Base-by-base conservation (phyloP, 1,140 invertebrate species). In the Drosophila athabasca region DNA sequence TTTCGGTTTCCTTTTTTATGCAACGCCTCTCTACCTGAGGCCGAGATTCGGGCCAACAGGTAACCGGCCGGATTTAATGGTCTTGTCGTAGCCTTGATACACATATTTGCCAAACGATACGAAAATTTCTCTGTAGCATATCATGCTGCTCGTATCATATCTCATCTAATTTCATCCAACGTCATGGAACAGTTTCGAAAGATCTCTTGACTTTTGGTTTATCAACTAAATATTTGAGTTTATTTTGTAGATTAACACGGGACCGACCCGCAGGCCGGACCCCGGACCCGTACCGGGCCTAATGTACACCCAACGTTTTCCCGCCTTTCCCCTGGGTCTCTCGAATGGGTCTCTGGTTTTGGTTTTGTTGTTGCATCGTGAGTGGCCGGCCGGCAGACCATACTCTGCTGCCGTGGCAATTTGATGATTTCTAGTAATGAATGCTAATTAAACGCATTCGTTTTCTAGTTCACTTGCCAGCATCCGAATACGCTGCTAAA, bases 371-470 rank as follows among this genome's bases (percentile, higher is more conserved):
- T 83, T 83, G 79, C 79, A 82, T 60, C 64, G 75, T 77, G 74
- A 76, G 52, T 65, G 35, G 35, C 35, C 17, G 17, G 17, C 17
- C 17, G 17, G 17, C 17, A 19, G 17, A 1, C 17, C 35, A 39
- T 11, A 39, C 51, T 22, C 58, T 59, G 49, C 52, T 51, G 76
- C 44, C 31, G 53, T 54, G 68, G 68, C 76, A 88, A 88, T 88
- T 83, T 88, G 83, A 88, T 88, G 79, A 88, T 83, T 76, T 79
- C 69, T 90, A 82, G 87, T 90, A 90, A 90, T 90, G 82, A 90
- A 90, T 87, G 87, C 88, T 90, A 90, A 90, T 90, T 90, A 90
- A 83, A 80, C 71, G 87, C 76, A 90, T 90, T 84, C 79, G 83
- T 87, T 90, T 89, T 90, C 87, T 90, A 90, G 87, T 90, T 83